A percentile compares a stretch with the other conserved stretches of the same genome.
phyloP scores from a whole-genome alignment of 2,113 vertebrate genomes.

The Butorides virescens region DNA sequence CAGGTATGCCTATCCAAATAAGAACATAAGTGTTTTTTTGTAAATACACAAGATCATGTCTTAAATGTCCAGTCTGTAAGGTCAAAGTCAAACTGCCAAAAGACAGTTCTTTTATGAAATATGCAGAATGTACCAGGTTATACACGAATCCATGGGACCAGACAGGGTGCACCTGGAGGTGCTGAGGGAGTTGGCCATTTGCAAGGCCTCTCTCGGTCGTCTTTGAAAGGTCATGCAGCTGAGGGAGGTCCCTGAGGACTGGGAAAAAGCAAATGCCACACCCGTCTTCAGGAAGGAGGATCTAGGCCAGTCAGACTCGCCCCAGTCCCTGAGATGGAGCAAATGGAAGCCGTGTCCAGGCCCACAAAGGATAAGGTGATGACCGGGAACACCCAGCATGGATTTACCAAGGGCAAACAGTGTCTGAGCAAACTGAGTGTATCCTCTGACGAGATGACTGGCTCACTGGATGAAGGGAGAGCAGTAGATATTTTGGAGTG shows the following conservation, averaged over 20 bases:
- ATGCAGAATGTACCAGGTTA: not conserved
- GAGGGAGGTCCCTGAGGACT: not conserved
- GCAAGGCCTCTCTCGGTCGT: not conserved
- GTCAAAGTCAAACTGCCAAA: not conserved
- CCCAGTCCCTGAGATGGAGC: not conserved
- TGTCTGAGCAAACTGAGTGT: not conserved
- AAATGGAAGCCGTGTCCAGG: not conserved
- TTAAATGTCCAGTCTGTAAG: not conserved
- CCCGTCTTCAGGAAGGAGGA: not conserved
- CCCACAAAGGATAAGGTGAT: not conserved
- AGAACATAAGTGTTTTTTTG: not conserved
- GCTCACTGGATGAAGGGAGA: not conserved
- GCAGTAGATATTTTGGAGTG: not conserved
- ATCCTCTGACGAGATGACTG: not conserved
- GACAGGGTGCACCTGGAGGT: not conserved
- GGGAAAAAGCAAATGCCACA: not conserved
- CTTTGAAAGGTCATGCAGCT: not conserved
- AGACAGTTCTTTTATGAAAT: not conserved
- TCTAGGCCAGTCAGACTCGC: not conserved
- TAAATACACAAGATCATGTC: not conserved
- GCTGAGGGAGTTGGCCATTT: not conserved
- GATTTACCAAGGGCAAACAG: not conserved
- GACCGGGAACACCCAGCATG: not conserved
- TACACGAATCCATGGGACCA: not conserved
- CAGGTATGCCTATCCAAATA: not conserved